phyloP scores from a whole-genome alignment of 2,113 vertebrate genomes.

The Antigone vipio region DNA sequence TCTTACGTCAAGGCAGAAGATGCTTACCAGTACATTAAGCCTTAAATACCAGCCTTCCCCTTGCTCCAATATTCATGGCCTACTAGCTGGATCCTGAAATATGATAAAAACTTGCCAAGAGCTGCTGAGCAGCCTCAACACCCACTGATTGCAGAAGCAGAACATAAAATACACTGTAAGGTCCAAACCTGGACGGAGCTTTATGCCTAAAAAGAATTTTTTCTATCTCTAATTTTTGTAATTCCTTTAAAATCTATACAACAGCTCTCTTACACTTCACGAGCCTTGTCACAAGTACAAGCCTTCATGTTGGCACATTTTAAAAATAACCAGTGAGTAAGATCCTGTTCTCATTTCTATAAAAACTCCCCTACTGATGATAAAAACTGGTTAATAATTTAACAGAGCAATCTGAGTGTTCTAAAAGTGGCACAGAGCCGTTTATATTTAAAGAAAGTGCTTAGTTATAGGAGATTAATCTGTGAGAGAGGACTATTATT shows the following conservation, averaged over 20 bases:
- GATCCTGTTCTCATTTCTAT: slow-evolving; percentile 60
- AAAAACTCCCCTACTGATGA: slow-evolving; percentile 48
- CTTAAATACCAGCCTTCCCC: neutral
- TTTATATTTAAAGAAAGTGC: slow-evolving; percentile 48
- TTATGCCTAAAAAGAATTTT: neutral
- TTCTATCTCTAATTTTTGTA: neutral
- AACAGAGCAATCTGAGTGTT: slow-evolving; percentile 52
- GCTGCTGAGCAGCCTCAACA: neutral
- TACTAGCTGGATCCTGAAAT: neutral
- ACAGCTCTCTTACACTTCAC: neutral
- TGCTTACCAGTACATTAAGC: neutral
- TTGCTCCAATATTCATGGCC: neutral
- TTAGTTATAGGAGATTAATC: slow-evolving; percentile 41
- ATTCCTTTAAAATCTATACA: slow-evolving; percentile 8
- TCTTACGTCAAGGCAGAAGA: neutral
- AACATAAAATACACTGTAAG: neutral
- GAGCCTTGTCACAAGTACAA: slow-evolving; percentile 31
- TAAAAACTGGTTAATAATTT: slow-evolving; percentile 67
- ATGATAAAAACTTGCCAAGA: neutral
- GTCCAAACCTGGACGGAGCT: neutral
- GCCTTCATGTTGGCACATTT: slow-evolving; percentile 22
- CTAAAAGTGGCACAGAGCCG: slow-evolving; percentile 39
- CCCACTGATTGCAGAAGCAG: neutral
- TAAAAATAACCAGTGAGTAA: slow-evolving; percentile 68
- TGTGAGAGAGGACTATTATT: neutral